Evolutionary conservation across 2,888 invertebrate genomes (phyloP), one percentile per base, ranked within the genome.

Genomic region (Agonopterix arenella): DNA sequence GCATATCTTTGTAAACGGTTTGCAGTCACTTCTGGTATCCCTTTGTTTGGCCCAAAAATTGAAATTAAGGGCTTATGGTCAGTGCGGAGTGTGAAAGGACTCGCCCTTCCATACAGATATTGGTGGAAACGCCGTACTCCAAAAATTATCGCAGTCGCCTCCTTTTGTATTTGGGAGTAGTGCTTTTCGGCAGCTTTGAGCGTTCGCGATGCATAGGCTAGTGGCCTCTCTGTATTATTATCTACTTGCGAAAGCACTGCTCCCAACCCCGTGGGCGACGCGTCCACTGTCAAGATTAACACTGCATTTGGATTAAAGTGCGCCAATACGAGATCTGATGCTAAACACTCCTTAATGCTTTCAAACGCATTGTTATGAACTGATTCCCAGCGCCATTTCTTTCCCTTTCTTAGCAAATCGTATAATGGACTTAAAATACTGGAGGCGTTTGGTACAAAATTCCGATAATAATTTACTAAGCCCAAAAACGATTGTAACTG

Each of bases 211-310:
- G 48, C 53, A n/a, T 48, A 56, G 2, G 50, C 42, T 4, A 52
- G 10, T 0, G 52, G 50, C n/a, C 52, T 9, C 36, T 50, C 41
- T 42, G 10, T 11, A 13, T 46, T 38, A 8, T 8, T 38, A 5
- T 10, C 50, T n/a, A 52, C 45, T 45, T 59, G 60, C 8, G 61
- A 59, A 36, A 62, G 48, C 9, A 64, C 48, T 5, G 57, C 57
- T 0, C 57, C 60, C 11, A 63, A 40, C 2, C 60, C 59, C 11
- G 36, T 52, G 5, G 57, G 59, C 1, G 55, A 54, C n/a, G 60
- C 62, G 44, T 60, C 59, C 3, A 59, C 55, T 1, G 56, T 58
- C 36, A 60, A 54, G 11, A 56, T 54, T 36, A 58, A 5, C 44
- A 49, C 52, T 18, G 55, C 46, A 2, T 45, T 44, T 11, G 45